Conservation (phyloP, 2,888 invertebrate species). For the Mycalesis mineus region DNA sequence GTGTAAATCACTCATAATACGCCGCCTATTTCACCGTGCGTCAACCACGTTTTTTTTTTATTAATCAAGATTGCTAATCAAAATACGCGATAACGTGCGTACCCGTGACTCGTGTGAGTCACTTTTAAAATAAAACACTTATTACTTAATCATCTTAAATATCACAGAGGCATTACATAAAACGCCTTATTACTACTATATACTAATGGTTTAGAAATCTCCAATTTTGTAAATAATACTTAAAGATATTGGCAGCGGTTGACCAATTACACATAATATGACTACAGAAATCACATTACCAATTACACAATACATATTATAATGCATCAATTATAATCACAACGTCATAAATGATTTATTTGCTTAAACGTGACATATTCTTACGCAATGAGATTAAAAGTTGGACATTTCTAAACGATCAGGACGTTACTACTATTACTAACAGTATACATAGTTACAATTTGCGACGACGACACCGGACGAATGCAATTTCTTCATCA, state of each 20-base stretch:
- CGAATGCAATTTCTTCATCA: slow-evolving; percentile 65
- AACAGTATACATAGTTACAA: slow-evolving; percentile 41
- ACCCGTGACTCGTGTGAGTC: slow-evolving; percentile 60
- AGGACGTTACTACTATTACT: not conserved
- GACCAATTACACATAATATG: not conserved
- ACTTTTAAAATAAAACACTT: slow-evolving; percentile 32
- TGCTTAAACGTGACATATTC: too few relatives aligned
- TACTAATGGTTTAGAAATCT: slow-evolving; percentile 13
- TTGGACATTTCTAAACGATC: slow-evolving; percentile 1
- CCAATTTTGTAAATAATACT: not conserved
- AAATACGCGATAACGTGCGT: slow-evolving; percentile 36
- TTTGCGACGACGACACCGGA: slow-evolving; percentile 66
- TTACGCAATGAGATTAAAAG: not conserved
- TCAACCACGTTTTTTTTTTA: slow-evolving; percentile 38
- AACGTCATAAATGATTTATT: too few relatives aligned
- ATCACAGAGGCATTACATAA: slow-evolving; percentile 65
- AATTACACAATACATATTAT: too few relatives aligned
- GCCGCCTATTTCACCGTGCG: slow-evolving; percentile 14
- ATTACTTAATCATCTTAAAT: slow-evolving; percentile 63
- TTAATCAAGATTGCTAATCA: slow-evolving; percentile 48
- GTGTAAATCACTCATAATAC: slow-evolving; percentile 14
- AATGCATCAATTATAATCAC: too few relatives aligned
- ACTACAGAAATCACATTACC: too few relatives aligned
- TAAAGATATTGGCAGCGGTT: not conserved
- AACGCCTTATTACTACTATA: slow-evolving; percentile 33